Evolutionary conservation across 2,888 invertebrate species (phyloP), one percentile per base, ranked within the genome.

Genomic region (Pseudeuparius sepicola): DNA sequence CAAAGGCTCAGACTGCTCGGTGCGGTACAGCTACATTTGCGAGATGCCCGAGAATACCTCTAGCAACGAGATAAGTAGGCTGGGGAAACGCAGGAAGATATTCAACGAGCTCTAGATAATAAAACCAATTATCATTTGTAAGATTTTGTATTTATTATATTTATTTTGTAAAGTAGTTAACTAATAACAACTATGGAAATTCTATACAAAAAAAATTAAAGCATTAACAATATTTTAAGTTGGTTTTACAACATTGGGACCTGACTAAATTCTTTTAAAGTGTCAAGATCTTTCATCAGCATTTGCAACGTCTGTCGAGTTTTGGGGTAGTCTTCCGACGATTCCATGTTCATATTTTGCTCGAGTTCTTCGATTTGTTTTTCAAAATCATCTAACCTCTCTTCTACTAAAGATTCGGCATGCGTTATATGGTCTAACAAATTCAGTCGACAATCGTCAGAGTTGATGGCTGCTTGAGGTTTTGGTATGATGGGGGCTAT

Each of bases 391-490:
- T 76, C 75, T 26, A 89, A 68, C 24, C 81, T 60, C 1, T 76
- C 71, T 56, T 84, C 77, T 17, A 87, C 68, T 37, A 78, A 66
- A 39, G 71, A 68, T 57, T 87, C 84, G 52, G 79, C 78, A 44
- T 81, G 75, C 49, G 76, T 73, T 34, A 89, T 73, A 54, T 88
- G 86, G 14, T 80, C 76, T 44, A 88, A 63, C 31, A 90, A 65
- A 35, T 82, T 75, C 50, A 78, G 68, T 45, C 82, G 74, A 49
- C 89, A 89, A 56, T 79, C 83, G 27, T 73, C 67, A 27, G 80
- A 73, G 61, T 87, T 82, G 36, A 87, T 87, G 2, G 84, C 76
- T 7, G 83, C 82, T 58, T 88, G 86, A 0, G 87, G 87, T 59
- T 79, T 75, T 7, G 86, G 87, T 43, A 73, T 74, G 29, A 53